Percentiles rank a stretch among this genome's conserved stretches.
Conservation (phyloP, 2,888 invertebrate genomes). For the Acleris sparsana region DNA sequence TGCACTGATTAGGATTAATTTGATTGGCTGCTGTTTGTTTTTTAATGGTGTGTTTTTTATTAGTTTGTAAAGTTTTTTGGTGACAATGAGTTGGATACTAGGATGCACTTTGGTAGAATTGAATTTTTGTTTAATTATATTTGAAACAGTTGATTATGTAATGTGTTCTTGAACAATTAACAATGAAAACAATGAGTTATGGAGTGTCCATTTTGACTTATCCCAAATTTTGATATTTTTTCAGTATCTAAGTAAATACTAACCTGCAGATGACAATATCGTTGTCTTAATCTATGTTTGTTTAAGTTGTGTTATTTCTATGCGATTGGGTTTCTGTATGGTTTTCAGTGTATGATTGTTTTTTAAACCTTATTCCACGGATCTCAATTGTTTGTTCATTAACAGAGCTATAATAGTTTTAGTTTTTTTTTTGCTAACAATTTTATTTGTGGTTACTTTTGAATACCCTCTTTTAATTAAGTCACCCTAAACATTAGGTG, state of each 20-base stretch:
- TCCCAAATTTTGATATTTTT: too few species aligned
- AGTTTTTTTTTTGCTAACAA: slow-evolving; percentile 27
- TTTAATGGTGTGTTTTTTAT: slow-evolving; percentile 19
- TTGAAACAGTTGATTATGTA: too few species aligned
- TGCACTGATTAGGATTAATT: slow-evolving; percentile 36
- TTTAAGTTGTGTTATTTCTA: neutral
- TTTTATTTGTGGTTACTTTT: slow-evolving; percentile 16
- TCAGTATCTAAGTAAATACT: too few species aligned
- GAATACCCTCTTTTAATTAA: neutral
- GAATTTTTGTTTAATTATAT: too few species aligned
- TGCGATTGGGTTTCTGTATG: slow-evolving; percentile 17
- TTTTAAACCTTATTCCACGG: slow-evolving; percentile 27
- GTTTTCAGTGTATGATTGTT: slow-evolving; percentile 17
- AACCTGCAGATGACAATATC: neutral
- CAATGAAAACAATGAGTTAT: too few species aligned
- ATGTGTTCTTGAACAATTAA: too few species aligned
- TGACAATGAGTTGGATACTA: slow-evolving; percentile 1
- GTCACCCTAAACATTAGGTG: slow-evolving; percentile 2
- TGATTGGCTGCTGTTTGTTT: slow-evolving; percentile 22
- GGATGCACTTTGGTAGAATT: too few species aligned
- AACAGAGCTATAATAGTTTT: slow-evolving; percentile 33
- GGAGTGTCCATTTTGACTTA: too few species aligned
- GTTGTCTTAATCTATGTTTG: neutral
- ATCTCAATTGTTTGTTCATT: slow-evolving; percentile 38
- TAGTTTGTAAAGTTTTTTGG: slow-evolving; percentile 13